These are phyloP conservation scores for Mesorhabditis belari DNA, from an alignment of 2,888 invertebrate species.

Conservation along the genomic window DNA sequence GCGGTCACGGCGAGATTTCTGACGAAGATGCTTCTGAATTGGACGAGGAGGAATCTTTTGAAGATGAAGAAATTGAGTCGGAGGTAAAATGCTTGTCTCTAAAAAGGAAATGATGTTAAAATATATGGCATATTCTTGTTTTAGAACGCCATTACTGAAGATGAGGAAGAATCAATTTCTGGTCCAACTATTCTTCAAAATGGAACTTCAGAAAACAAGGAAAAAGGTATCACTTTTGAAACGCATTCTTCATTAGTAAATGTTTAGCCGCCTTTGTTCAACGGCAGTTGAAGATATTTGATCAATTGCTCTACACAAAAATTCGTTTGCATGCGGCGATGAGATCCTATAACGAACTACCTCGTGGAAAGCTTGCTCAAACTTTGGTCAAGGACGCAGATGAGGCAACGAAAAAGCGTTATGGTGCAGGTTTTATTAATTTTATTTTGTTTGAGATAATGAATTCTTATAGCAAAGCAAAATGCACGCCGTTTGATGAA, in stretches of 20 bases:
- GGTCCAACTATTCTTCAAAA: too few species aligned
- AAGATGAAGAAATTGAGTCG: too few species aligned
- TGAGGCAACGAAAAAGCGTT: constrained; percentile 19
- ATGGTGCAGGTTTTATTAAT: constrained; percentile 12
- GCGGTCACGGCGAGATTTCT: too few species aligned
- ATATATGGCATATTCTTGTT: too few species aligned
- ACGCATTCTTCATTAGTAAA: not conserved
- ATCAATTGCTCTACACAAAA: constrained; percentile 32
- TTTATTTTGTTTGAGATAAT: not conserved
- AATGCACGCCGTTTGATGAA: constrained; percentile 22
- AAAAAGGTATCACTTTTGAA: not conserved
- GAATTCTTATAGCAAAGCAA: constrained; percentile 14
- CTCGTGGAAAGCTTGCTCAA: constrained; percentile 27
- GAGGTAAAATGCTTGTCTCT: too few species aligned
- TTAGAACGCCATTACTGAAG: too few species aligned
- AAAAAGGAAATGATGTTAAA: too few species aligned
- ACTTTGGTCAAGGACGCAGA: constrained; percentile 20
- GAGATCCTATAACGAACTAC: constrained; percentile 35
- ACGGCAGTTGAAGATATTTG: constrained; percentile 36
- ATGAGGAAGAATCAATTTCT: too few species aligned
- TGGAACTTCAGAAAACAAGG: not conserved
- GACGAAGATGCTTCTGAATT: too few species aligned
- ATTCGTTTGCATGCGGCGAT: constrained; percentile 34
- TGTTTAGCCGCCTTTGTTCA: constrained; percentile 28
- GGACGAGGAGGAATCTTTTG: too few species aligned